Percentiles rank a stretch among this genome's conserved stretches.
Evolutionary conservation across 2,888 invertebrate genomes (phyloP).

Genomic region (Thumatha senex): DNA sequence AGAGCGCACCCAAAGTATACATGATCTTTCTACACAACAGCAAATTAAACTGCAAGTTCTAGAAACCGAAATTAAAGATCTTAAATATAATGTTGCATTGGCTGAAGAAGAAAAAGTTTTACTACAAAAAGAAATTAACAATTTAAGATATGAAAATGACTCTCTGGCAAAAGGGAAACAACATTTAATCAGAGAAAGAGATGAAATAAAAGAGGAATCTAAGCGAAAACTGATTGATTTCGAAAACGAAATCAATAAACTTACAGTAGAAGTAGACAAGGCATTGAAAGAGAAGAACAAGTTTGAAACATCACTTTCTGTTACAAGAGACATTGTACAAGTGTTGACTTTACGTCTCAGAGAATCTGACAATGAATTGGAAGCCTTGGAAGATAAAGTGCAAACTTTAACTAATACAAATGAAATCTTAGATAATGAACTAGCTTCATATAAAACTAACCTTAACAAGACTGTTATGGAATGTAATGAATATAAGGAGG

Average conservation of each 20-base stretch:
- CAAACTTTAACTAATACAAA: conserved; percentile 58
- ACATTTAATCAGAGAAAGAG: conserved; percentile 50
- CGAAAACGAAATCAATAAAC: conserved; percentile 71
- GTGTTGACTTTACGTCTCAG: conserved; percentile 82
- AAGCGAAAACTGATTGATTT: conserved; percentile 65
- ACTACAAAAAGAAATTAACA: conserved; percentile 58
- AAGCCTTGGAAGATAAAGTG: conserved; percentile 76
- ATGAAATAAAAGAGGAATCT: conserved; percentile 61
- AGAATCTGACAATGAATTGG: conserved; percentile 84
- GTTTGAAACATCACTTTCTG: conserved; percentile 84
- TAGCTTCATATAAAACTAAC: conserved; percentile 59
- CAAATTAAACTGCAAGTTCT: conserved; percentile 58
- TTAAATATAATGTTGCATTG: conserved; percentile 55
- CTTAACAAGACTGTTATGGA: conserved; percentile 65
- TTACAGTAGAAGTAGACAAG: conserved; percentile 71
- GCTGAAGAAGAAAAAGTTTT: conserved; percentile 58
- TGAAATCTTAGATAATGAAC: conserved; percentile 63
- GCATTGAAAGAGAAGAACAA: conserved; percentile 78
- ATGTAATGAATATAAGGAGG: conserved; percentile 77
- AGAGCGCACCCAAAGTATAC: conserved; percentile 64
- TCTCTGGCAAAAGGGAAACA: conserved; percentile 52
- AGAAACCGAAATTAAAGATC: conserved; percentile 63
- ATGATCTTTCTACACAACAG: conserved; percentile 65
- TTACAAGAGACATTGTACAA: conserved; percentile 83
- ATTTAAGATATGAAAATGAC: conserved; percentile 58